These are phyloP conservation scores for Tolypeutes matacus DNA, from an alignment of 2,797 vertebrate genomes.

Conservation along the genomic window DNA sequence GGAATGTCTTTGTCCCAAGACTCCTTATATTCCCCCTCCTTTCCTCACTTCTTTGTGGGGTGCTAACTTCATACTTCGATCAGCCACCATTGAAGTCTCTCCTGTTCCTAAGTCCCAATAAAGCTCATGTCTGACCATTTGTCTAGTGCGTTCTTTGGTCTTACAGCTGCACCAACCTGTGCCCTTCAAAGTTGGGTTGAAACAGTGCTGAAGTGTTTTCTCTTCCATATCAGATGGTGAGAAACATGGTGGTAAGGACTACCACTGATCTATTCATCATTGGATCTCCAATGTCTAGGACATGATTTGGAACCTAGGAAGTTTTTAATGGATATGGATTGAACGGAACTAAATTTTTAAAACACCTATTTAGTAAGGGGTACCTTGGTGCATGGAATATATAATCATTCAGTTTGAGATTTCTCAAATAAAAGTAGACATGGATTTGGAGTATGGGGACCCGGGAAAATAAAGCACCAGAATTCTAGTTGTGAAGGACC, in stretches of 20 bases:
- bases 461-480: neutral
- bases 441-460: neutral
- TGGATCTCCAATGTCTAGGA: neutral
- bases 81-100: too few relatives aligned
- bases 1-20: too few relatives aligned
- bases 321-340: neutral
- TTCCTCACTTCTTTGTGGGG: too few relatives aligned
- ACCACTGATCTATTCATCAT: neutral
- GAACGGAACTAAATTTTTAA: conserved; percentile 17
- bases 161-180: too few relatives aligned
- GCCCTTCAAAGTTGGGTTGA: too few relatives aligned
- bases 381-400: neutral
- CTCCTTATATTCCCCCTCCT: too few relatives aligned
- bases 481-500: neutral
- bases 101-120: too few relatives aligned
- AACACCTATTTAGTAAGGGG: neutral
- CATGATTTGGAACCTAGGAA: neutral
- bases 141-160: too few relatives aligned
- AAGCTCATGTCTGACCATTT: too few relatives aligned
- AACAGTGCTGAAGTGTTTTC: neutral
- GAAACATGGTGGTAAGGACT: neutral
- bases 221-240: neutral
- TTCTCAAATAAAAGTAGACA: conserved; percentile 21
- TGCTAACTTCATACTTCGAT: too few relatives aligned
- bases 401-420: neutral